Conservation (phyloP, 2,888 invertebrate species). For the Acleris sparsana region DNA sequence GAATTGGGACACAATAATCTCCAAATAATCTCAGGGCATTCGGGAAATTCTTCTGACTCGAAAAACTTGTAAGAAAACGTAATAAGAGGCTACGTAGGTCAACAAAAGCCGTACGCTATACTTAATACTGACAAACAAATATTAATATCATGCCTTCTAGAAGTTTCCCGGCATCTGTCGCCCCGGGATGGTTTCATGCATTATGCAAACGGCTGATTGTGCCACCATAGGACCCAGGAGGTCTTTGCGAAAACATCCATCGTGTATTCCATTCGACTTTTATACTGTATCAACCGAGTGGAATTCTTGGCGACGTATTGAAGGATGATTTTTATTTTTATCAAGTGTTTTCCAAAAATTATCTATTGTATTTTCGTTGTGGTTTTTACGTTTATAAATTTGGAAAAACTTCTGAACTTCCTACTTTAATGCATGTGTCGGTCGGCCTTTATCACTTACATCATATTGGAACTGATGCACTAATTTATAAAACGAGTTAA, state of each 20-base stretch:
- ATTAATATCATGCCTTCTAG: conserved; percentile 42
- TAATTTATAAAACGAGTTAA: too few relatives aligned
- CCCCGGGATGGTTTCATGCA: conserved; percentile 74
- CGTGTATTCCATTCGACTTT: conserved; percentile 44
- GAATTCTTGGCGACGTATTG: conserved; percentile 26
- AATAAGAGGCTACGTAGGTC: conserved; percentile 44
- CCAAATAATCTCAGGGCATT: too few relatives aligned
- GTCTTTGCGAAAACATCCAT: conserved; percentile 71
- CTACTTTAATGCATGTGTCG: too few relatives aligned
- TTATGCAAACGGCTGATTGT: conserved; percentile 79
- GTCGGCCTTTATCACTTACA: too few relatives aligned
- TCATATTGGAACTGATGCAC: too few relatives aligned
- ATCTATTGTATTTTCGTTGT: neutral
- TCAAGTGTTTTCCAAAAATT: conserved; percentile 10
- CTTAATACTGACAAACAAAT: conserved; percentile 56
- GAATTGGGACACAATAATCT: too few relatives aligned
- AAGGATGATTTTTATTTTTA: conserved; percentile 18
- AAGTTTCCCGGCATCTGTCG: conserved; percentile 61
- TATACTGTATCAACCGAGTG: conserved; percentile 34
- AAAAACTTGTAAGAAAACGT: conserved; percentile 47
- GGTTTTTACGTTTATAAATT: neutral
- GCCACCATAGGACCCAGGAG: conserved; percentile 60
- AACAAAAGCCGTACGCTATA: conserved; percentile 34
- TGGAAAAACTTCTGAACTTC: too few relatives aligned
- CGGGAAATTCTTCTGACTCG: conserved; percentile 34